Conservation (phyloP, 2,113 vertebrate species). For the Peromyscus leucopus region DNA sequence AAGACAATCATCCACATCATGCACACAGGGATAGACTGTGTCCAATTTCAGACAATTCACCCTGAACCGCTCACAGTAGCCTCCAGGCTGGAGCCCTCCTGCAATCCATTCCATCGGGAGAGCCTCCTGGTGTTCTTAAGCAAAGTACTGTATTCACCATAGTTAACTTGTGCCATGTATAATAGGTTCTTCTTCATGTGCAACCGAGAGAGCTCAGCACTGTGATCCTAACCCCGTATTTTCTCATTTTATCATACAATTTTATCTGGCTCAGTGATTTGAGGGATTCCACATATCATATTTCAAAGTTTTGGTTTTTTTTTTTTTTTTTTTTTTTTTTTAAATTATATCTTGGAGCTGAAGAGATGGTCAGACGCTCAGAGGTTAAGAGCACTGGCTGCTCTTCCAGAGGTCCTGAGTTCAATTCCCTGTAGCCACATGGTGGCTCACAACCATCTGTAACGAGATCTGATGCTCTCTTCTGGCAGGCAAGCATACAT, state of each 20-base stretch:
- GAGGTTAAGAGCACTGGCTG: too few species aligned
- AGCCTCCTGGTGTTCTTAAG: neutral
- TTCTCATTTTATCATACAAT: neutral
- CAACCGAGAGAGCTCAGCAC: neutral
- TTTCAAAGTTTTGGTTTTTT: neutral
- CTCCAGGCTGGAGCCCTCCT: neutral
- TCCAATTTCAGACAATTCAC: neutral
- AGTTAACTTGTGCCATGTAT: neutral
- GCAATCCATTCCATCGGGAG: neutral
- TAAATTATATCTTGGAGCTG: neutral
- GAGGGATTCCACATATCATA: neutral
- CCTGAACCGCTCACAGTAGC: neutral
- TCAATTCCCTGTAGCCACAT: too few species aligned
- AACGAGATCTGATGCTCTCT: too few species aligned
- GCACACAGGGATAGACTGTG: neutral
- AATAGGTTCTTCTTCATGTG: neutral
- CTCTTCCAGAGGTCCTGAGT: too few species aligned
- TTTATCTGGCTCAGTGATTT: neutral
- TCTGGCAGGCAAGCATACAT: too few species aligned
- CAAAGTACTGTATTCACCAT: neutral
- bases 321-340: neutral
- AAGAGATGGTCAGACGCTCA: neutral
- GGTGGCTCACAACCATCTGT: too few species aligned
- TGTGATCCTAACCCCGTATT: neutral
- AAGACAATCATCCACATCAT: neutral